These are phyloP conservation scores for Liparis tanakae DNA, from an alignment of 2,797 vertebrate species.

Conservation along the genomic window DNA sequence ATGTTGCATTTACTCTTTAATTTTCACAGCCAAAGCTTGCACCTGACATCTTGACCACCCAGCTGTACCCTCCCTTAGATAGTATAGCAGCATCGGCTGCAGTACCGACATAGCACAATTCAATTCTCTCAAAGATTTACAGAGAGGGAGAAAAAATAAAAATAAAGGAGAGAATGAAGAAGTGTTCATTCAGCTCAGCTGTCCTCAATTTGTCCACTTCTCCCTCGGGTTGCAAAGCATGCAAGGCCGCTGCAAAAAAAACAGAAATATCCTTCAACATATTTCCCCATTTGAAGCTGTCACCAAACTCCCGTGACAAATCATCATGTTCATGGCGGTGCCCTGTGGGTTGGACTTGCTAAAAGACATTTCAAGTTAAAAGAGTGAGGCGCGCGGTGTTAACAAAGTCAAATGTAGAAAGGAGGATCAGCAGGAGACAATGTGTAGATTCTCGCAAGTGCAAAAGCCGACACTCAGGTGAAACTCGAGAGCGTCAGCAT, in stretches of 20 bases:
- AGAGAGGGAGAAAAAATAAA: not conserved
- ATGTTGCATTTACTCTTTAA: slow-evolving; percentile 68
- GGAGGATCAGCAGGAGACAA: slow-evolving; percentile 28
- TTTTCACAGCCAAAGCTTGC: slow-evolving; percentile 58
- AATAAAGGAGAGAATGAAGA: slow-evolving; percentile 22
- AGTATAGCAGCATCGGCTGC: slow-evolving; percentile 31
- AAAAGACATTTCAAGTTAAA: slow-evolving; percentile 30
- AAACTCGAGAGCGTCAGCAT: slow-evolving; percentile 33
- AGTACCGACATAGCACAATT: slow-evolving; percentile 48
- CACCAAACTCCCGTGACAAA: slow-evolving; percentile 47
- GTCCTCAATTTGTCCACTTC: slow-evolving; percentile 62
- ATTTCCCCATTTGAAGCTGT: slow-evolving; percentile 63
- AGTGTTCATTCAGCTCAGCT: slow-evolving; percentile 68
- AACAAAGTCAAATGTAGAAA: slow-evolving; percentile 18
- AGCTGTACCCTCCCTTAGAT: slow-evolving; percentile 20
- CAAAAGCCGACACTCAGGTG: slow-evolving; percentile 37
- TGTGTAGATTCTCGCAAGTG: slow-evolving; percentile 13
- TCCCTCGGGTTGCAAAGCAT: slow-evolving; percentile 46
- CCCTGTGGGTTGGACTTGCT: slow-evolving; percentile 17
- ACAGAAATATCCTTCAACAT: slow-evolving; percentile 52
- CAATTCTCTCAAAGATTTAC: slow-evolving; percentile 61
- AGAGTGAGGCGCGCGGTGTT: not conserved
- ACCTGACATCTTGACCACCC: slow-evolving; percentile 68
- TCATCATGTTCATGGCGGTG: slow-evolving; percentile 32
- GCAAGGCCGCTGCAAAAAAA: slow-evolving; percentile 24